A percentile compares a stretch with the other conserved stretches of the same genome.
Evolutionary conservation across 2,113 vertebrate species (phyloP).

Genomic region (Chloropsis hardwickii): DNA sequence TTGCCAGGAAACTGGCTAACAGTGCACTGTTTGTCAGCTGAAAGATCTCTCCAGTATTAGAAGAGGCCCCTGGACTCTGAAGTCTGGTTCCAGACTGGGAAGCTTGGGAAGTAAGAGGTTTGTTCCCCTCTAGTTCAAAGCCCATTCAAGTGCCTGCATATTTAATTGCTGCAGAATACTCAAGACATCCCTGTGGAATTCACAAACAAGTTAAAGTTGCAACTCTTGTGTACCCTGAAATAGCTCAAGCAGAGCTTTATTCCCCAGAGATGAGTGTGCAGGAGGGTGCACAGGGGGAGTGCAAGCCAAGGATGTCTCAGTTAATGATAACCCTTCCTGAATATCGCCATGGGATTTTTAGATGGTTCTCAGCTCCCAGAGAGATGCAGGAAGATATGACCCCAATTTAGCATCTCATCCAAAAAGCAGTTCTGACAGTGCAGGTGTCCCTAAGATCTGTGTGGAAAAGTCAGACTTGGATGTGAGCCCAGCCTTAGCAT

Average conservation of each 20-base stretch:
- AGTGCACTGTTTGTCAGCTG: neutral
- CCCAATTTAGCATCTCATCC: neutral
- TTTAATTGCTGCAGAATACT: neutral
- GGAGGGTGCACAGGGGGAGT: neutral
- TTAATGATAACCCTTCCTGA: neutral
- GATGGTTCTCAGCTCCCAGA: neutral
- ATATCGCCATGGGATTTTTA: neutral
- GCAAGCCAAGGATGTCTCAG: neutral
- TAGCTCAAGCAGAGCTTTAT: neutral
- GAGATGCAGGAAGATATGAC: neutral
- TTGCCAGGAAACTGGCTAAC: neutral
- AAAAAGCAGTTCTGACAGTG: conserved; percentile 16
- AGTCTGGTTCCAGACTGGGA: neutral
- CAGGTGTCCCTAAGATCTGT: neutral
- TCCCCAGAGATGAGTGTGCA: neutral
- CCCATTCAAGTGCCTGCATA: neutral
- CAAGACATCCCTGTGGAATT: neutral
- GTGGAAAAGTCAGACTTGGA: neutral
- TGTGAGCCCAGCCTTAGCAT: neutral
- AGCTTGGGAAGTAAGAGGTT: neutral
- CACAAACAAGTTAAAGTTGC: neutral
- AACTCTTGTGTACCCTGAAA: neutral
- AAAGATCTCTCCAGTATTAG: neutral
- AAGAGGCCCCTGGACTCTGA: neutral
- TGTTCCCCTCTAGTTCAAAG: neutral